Evolutionary conservation across 2,888 invertebrate species (phyloP).

Genomic region (Stegophylla sp.): DNA sequence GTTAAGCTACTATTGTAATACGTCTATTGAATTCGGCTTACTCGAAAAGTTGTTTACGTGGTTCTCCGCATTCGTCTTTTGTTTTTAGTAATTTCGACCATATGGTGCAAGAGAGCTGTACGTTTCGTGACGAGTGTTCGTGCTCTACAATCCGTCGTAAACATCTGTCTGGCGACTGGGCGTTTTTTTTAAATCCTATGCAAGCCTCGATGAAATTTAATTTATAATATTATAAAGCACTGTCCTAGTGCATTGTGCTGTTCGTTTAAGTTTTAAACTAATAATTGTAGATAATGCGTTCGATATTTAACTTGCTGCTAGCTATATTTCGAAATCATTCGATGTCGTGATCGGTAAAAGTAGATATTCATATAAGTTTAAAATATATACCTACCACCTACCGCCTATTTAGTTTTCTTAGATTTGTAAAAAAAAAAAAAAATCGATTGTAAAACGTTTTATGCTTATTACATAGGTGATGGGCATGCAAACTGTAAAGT

Average conservation of each 20-base stretch:
- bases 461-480: neutral
- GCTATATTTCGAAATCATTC: neutral
- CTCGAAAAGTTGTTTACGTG: constrained; percentile 2
- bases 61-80: neutral
- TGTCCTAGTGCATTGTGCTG: neutral
- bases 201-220: neutral
- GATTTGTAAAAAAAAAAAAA: neutral
- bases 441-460: neutral
- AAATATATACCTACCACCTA: no score
- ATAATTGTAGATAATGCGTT: neutral
- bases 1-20: no score
- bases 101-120: constrained; percentile 25
- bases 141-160: constrained; percentile 14
- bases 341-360: neutral
- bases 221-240: neutral
- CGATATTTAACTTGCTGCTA: neutral
- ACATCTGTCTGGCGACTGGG: constrained; percentile 44
- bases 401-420: neutral
- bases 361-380: neutral
- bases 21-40: neutral
- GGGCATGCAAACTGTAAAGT: neutral
- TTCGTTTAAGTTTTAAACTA: constrained; percentile 7
- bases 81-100: constrained; percentile 24
- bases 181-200: constrained; percentile 24
- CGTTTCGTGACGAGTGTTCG: constrained; percentile 31